Percentiles rank a stretch among this genome's conserved stretches.
These are phyloP conservation scores for Heliothis virescens DNA, from an alignment of 1,140 invertebrate genomes.

Conservation along the genomic window DNA sequence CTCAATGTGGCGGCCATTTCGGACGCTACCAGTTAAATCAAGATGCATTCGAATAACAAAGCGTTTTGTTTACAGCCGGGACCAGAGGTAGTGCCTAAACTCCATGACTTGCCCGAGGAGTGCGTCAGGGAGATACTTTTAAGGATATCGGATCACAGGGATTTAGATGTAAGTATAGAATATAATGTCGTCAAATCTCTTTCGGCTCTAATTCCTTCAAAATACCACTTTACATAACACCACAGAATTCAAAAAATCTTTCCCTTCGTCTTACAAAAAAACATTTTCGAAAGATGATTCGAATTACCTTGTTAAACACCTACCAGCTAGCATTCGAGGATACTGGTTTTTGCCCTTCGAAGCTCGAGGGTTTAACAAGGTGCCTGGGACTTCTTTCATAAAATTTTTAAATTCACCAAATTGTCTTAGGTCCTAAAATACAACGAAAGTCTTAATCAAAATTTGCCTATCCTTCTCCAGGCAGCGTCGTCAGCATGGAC, in stretches of 20 bases:
- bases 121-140: slow-evolving; percentile 96
- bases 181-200: too few relatives aligned
- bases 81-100: slow-evolving; percentile 93
- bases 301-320: too few relatives aligned
- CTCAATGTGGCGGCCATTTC: slow-evolving; percentile 14
- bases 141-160: slow-evolving; percentile 96
- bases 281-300: too few relatives aligned
- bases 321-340: too few relatives aligned
- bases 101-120: slow-evolving; percentile 97
- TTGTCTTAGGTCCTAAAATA: too few relatives aligned
- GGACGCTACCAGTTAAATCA: slow-evolving; percentile 20
- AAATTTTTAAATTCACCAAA: not conserved
- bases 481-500: slow-evolving; percentile 88
- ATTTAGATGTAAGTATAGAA: slow-evolving; percentile 89
- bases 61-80: slow-evolving; percentile 88
- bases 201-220: too few relatives aligned
- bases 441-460: not conserved
- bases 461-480: slow-evolving; percentile 56
- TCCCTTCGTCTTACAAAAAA: too few relatives aligned
- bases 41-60: not conserved
- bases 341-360: too few relatives aligned
- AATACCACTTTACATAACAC: too few relatives aligned
- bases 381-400: not conserved
- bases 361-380: too few relatives aligned
- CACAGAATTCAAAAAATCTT: not conserved